Conservation (phyloP, 2,888 invertebrate species). For the Prostheceraeus crozeri region DNA sequence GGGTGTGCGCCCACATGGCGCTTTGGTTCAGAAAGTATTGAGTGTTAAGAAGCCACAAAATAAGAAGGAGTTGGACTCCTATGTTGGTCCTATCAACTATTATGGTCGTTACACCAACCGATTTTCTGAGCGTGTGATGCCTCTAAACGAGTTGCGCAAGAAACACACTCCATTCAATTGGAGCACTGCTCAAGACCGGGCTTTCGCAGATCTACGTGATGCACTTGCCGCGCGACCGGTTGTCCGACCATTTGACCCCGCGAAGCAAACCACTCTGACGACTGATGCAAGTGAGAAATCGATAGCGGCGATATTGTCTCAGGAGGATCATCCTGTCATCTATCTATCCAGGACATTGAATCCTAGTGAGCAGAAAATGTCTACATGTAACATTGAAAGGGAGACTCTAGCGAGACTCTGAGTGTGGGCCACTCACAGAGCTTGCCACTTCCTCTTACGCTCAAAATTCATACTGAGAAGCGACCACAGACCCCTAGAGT, state of each 20-base stretch:
- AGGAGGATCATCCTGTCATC: constrained; percentile 35
- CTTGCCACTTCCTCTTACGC: constrained; percentile 30
- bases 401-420: constrained; percentile 31
- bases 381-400: constrained; percentile 36
- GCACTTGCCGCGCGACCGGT: constrained; percentile 30
- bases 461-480: constrained; percentile 31
- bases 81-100: constrained; percentile 27
- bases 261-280: constrained; percentile 24
- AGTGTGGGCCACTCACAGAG: constrained; percentile 34
- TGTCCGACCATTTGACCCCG: constrained; percentile 30
- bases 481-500: constrained; percentile 32
- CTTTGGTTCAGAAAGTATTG: constrained; percentile 24
- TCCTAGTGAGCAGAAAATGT: constrained; percentile 26
- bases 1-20: constrained; percentile 25
- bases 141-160: constrained; percentile 22
- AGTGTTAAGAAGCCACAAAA: constrained; percentile 17
- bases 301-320: constrained; percentile 19
- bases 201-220: constrained; percentile 20
- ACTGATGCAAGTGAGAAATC: constrained; percentile 36
- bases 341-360: constrained; percentile 35
- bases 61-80: constrained; percentile 32
- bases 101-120: constrained; percentile 23
- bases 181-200: constrained; percentile 21
- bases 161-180: constrained; percentile 21
- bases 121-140: constrained; percentile 29